Base-by-base conservation (phyloP, 2,113 vertebrate species). In the Hippocampus mohnikei region DNA sequence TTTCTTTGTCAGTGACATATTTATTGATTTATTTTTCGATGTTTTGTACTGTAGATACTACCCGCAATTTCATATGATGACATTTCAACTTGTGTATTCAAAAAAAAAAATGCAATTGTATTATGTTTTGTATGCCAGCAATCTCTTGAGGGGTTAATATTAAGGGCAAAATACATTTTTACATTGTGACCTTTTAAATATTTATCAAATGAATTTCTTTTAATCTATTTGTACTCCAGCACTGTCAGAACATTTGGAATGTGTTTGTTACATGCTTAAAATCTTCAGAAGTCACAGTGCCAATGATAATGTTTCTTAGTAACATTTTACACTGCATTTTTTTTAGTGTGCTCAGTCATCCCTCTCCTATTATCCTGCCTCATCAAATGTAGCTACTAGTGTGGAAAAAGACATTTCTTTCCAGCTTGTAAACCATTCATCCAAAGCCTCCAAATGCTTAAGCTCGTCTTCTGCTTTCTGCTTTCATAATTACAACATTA, bases 31-130 rank as follows among this genome's bases (percentile, higher is more conserved):
- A 15, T 42, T 50, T 60, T 88, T 77, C 84, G 2, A 80, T 81
- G 85, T 83, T 82, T 8, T 90, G 82, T 89, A 84, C 6, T 90
- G 82, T 89, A 84, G 41, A 89, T 85, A 79, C 15, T 67, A 58
- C 40, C 80, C 84, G 72, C 75, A 85, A 79, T 80, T 58, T 15
- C 58, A 61, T 85, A 84, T 82, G 84, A 76, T 73, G 62, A 70
- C 20, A 66, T 80, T 67, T 77, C 40, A 77, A 25, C 11, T 63
- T 73, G 13, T 65, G n/a, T 53, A 12, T 66, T 29, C 53, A 67
- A 75, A 75, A 70, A 55, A 55, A 23, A 18, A 55, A n/a, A 13
- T 41, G 71, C 33, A 48, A 56, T 66, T 73, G 40, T 74, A 21
- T 75, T 81, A 81, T 77, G 42, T 73, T 44, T 70, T 78, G 40